Base-by-base conservation (phyloP, 2,888 invertebrate species). In the Pyrrhosoma nymphula region DNA sequence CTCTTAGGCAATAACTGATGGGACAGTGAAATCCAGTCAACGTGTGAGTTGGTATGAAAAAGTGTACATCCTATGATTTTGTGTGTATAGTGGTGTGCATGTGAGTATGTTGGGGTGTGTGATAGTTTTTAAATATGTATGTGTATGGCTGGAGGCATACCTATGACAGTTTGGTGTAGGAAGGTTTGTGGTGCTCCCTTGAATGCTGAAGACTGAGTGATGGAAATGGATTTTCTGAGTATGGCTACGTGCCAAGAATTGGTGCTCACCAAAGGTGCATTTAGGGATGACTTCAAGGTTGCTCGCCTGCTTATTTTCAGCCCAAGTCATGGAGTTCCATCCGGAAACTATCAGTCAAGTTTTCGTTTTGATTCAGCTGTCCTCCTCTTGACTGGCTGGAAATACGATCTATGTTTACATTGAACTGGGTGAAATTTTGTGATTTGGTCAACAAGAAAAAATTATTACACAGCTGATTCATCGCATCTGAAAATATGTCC, bases 191-290 rank as follows among this genome's bases (percentile, higher is more conserved):
- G 93, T 93, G 93, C 93, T 93, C 93, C 39, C 63, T 39, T 63
- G 82, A 82, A n/a, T 93, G 93, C 91, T 63, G 60, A 35, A 30
- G 60, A 91, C 30, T 60, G 35, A 35, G 60, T 91, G 60, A 69
- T 30, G 26, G 23, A 47, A 93, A 26, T 20, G 35, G 47, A 18
- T 82, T 82, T 82, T 82, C 82, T 82, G 6, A 35, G 82, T 18
- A 35, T 93, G 93, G 93, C 69, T 39, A 10, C 30, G 30, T 60
- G 91, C 91, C 91, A 93, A 69, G 35, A 23, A 4, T 26, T 63
- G 93, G 93, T 93, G 93, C 93, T 93, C 93, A 91, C 91, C 35
- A 23, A 91, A 63, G 82, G 82, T 82, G 82, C 82, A 82, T 82
- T 82, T 82, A 35, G 82, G 26, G 82, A 82, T 82, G 82, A 82